Conservation (phyloP, 1,140 invertebrate species). For the Neotoxoptera formosana region DNA sequence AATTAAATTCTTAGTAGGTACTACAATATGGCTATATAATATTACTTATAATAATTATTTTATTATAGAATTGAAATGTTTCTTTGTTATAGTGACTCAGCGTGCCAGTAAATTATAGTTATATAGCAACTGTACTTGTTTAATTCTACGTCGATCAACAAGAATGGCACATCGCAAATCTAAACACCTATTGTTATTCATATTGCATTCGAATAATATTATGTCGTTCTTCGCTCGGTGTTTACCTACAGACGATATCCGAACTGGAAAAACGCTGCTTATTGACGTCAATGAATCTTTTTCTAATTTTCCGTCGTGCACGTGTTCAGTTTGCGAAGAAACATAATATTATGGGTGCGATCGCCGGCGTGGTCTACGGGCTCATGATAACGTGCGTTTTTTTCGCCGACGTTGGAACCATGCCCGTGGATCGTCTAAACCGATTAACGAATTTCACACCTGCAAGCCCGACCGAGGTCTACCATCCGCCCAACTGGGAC, state of each 20-base stretch:
- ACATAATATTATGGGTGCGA: neutral
- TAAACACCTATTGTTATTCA: neutral
- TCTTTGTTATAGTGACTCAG: neutral
- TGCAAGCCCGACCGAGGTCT: neutral
- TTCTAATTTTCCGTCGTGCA: neutral
- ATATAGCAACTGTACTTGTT: slow-evolving; percentile 25
- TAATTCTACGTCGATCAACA: neutral
- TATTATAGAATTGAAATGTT: neutral
- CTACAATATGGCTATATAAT: no score
- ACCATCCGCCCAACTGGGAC: neutral
- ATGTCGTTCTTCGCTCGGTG: neutral
- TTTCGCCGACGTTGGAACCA: neutral
- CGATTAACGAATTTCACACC: neutral
- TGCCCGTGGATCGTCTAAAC: neutral
- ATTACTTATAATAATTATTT: no score
- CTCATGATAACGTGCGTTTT: neutral
- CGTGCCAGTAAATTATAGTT: neutral
- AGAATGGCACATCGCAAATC: neutral
- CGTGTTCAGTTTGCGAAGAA: neutral
- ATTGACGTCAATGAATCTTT: no score
- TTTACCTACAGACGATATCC: neutral
- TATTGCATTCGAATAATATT: neutral
- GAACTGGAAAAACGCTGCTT: neutral
- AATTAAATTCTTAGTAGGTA: no score
- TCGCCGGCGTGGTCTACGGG: neutral